phyloP scores from a whole-genome alignment of 2,888 invertebrate genomes.

The Euclidia mi region DNA sequence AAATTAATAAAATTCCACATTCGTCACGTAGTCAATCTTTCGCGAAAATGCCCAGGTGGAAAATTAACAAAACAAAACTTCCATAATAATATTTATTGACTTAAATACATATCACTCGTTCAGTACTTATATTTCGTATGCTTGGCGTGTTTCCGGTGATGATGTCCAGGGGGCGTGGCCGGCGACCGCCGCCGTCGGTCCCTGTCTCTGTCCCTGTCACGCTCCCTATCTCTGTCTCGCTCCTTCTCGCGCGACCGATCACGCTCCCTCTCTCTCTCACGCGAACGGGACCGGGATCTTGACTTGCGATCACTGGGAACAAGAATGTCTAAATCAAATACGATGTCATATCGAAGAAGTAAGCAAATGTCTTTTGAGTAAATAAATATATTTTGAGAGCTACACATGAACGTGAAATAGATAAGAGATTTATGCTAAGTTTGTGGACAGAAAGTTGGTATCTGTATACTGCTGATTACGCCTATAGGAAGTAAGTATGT shows the following conservation, averaged over 20 bases:
- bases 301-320: conserved; percentile 75
- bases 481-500: too few relatives aligned
- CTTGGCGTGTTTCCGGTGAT: conserved; percentile 81
- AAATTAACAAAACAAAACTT: conserved; percentile 6
- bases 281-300: conserved; percentile 76
- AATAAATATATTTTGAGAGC: too few relatives aligned
- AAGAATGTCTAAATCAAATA: not conserved
- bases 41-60: not conserved
- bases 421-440: too few relatives aligned
- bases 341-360: too few relatives aligned
- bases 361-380: too few relatives aligned
- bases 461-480: too few relatives aligned
- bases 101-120: conserved; percentile 35
- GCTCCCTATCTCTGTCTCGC: conserved; percentile 69
- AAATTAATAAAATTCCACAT: too few relatives aligned
- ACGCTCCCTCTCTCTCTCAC: conserved; percentile 67
- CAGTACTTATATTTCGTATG: conserved; percentile 85
- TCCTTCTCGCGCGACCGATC: conserved; percentile 67
- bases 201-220: conserved; percentile 68
- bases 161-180: conserved; percentile 81
- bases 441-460: too few relatives aligned
- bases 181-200: conserved; percentile 77
- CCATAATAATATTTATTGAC: conserved; percentile 39
- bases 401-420: too few relatives aligned
- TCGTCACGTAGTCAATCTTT: too few relatives aligned